These are phyloP conservation scores for Corythoichthys haematopterus DNA, from an alignment of 2,113 vertebrate genomes.

Conservation along the genomic window DNA sequence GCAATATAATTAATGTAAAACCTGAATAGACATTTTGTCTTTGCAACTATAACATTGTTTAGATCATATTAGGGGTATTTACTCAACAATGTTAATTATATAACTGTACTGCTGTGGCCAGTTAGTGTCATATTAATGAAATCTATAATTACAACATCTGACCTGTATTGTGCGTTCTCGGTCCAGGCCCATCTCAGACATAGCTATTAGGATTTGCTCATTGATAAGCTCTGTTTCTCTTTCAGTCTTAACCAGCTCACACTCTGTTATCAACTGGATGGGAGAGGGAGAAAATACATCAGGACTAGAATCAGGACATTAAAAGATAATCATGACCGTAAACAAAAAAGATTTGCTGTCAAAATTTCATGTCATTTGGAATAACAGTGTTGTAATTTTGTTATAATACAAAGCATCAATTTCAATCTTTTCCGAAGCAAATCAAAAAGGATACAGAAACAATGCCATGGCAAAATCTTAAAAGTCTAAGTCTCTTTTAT, in stretches of 20 bases:
- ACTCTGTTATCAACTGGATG: slow-evolving; percentile 87
- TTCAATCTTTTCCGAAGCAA: neutral
- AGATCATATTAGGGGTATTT: neutral
- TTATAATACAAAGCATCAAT: neutral
- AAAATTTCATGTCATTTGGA: neutral
- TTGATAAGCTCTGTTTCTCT: slow-evolving; percentile 86
- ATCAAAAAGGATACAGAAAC: too few relatives aligned
- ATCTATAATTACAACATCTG: neutral
- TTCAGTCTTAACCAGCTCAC: slow-evolving; percentile 90
- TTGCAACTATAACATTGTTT: neutral
- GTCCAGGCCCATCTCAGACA: slow-evolving; percentile 94
- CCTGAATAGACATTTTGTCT: neutral
- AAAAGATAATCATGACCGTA: neutral
- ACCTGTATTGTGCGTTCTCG: slow-evolving; percentile 90
- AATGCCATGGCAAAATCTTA: too few relatives aligned
- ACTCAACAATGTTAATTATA: neutral
- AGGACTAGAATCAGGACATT: neutral
- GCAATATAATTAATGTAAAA: neutral
- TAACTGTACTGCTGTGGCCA: neutral
- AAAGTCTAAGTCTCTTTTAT: neutral
- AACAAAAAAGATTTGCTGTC: neutral
- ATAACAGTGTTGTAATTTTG: neutral
- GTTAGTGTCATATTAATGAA: neutral
- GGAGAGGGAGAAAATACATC: neutral
- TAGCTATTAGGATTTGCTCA: slow-evolving; percentile 89